Conservation (phyloP, 92 coral and sea anemone genomes). For the Paramuricea clavata region DNA sequence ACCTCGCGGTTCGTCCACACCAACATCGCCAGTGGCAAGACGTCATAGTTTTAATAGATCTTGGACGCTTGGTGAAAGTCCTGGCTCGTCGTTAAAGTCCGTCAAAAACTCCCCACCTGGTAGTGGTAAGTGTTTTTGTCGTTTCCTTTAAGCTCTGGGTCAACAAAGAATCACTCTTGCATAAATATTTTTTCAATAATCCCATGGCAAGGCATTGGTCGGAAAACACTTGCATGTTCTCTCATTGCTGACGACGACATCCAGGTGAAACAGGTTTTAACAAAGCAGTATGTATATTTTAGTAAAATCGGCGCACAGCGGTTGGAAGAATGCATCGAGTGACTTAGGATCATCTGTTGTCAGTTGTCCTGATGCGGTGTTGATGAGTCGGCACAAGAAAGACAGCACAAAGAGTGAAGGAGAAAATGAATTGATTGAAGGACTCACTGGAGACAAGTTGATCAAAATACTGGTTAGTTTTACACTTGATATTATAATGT, state of each 20-base stretch:
- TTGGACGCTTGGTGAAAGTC: slow-evolving; percentile 49
- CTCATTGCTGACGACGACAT: too few species aligned
- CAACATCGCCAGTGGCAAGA: slow-evolving; percentile 43
- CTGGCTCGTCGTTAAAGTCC: slow-evolving; percentile 37
- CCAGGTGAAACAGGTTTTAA: too few species aligned
- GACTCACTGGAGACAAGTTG: slow-evolving; percentile 88
- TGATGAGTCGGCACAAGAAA: slow-evolving; percentile 73
- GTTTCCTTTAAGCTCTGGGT: not conserved
- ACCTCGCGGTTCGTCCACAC: slow-evolving; percentile 42
- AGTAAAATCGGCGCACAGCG: slow-evolving; percentile 77
- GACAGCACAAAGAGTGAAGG: slow-evolving; percentile 77
- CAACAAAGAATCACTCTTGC: not conserved
- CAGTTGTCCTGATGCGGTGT: slow-evolving; percentile 80
- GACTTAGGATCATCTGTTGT: slow-evolving; percentile 92
- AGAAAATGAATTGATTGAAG: slow-evolving; percentile 76
- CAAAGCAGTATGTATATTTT: slow-evolving; percentile 1
- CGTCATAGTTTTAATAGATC: slow-evolving; percentile 39
- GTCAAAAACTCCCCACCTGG: slow-evolving; percentile 37
- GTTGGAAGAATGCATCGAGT: slow-evolving; percentile 92
- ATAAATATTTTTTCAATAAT: too few species aligned
- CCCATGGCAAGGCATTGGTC: too few species aligned
- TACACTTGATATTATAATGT: not conserved
- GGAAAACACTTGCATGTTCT: too few species aligned
- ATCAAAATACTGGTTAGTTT: slow-evolving; percentile 87
- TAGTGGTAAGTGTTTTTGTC: slow-evolving; percentile 7